Percentiles rank a stretch among this genome's conserved stretches.
phyloP scores from a whole-genome alignment of 2,888 invertebrate genomes.

The Dynastes tityus region DNA sequence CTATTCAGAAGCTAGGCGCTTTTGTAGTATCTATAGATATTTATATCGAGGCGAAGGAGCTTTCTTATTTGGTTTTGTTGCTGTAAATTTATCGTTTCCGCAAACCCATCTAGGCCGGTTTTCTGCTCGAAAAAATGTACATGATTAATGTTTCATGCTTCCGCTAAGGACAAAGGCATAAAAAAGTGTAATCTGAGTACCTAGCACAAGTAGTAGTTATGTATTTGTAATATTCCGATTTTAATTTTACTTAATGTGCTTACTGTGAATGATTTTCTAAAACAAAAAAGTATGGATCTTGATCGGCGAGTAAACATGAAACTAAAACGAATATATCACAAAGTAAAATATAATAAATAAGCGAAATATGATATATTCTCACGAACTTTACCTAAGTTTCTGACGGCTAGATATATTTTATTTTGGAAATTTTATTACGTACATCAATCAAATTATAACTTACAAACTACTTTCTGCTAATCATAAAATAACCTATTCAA shows the following conservation, averaged over 20 bases:
- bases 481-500: too few species aligned
- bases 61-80: constrained; percentile 6
- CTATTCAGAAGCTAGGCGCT: too few species aligned
- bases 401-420: neutral
- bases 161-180: neutral
- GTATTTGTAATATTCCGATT: too few species aligned
- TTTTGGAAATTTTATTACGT: neutral
- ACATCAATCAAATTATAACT: too few species aligned
- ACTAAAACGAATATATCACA: neutral
- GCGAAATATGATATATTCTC: neutral
- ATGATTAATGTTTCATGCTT: constrained; percentile 18
- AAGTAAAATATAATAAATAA: neutral
- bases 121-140: neutral
- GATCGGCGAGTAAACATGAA: neutral
- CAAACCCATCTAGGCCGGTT: neutral
- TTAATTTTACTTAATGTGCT: too few species aligned
- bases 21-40: too few species aligned
- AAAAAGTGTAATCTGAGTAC: neutral
- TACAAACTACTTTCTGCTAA: too few species aligned
- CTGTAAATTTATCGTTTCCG: constrained; percentile 18
- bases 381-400: neutral
- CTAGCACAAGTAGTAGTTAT: too few species aligned
- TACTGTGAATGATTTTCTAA: too few species aligned
- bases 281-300: neutral
- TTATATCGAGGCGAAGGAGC: too few species aligned